Evolutionary conservation across 2,888 invertebrate genomes (phyloP).

Genomic region (Apotomis capreana): DNA sequence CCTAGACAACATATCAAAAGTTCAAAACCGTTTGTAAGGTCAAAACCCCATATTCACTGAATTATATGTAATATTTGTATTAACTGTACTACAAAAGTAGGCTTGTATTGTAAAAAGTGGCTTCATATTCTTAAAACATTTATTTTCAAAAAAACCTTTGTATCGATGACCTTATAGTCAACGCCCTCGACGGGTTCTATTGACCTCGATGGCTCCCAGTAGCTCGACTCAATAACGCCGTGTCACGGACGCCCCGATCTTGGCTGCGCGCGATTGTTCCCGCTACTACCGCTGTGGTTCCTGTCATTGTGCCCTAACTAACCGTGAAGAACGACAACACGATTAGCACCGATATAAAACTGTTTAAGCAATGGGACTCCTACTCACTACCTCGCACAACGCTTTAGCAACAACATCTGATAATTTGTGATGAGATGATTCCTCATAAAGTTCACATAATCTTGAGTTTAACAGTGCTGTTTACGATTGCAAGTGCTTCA

Average conservation of each 20-base stretch:
- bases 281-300: constrained; percentile 70
- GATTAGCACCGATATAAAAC: constrained; percentile 76
- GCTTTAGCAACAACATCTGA: constrained; percentile 54
- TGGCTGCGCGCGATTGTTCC: constrained; percentile 67
- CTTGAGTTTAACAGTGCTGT: constrained; percentile 58
- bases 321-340: constrained; percentile 74
- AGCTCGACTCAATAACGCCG: constrained; percentile 62
- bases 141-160: constrained; percentile 27
- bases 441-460: constrained; percentile 58
- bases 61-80: too few relatives aligned
- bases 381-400: constrained; percentile 63
- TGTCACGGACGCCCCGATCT: constrained; percentile 72
- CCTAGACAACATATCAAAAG: too few relatives aligned
- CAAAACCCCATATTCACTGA: too few relatives aligned
- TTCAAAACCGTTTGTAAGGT: too few relatives aligned
- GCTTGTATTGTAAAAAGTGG: neutral
- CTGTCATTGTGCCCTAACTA: constrained; percentile 78
- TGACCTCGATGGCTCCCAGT: constrained; percentile 68
- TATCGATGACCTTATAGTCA: constrained; percentile 61
- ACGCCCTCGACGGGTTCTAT: constrained; percentile 61
- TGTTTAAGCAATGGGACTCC: constrained; percentile 61
- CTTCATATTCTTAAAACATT: neutral
- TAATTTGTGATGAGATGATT: constrained; percentile 68
- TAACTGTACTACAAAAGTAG: too few relatives aligned
- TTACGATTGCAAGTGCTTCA: constrained; percentile 63